These are phyloP conservation scores for Microtus oregoni DNA, from an alignment of 2,113 vertebrate species.

Conservation along the genomic window DNA sequence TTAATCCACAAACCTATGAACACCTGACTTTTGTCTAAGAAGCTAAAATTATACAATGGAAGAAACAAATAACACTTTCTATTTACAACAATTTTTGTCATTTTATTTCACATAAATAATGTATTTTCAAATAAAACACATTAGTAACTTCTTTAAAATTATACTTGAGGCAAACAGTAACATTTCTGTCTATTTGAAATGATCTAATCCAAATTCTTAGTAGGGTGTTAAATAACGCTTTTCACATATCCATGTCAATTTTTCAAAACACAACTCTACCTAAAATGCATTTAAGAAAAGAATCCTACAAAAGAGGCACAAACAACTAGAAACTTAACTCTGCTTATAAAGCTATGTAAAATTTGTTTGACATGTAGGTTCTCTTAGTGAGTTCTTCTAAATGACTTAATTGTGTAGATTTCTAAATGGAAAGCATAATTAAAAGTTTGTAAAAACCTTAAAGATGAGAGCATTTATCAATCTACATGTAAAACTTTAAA, in stretches of 20 bases:
- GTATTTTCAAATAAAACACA: constrained; percentile 33
- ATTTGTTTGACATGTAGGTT: not conserved
- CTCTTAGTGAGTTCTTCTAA: not conserved
- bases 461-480: not conserved
- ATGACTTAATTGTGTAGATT: not conserved
- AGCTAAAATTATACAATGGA: no score
- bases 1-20: no score
- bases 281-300: no score
- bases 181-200: not conserved
- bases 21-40: no score
- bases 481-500: not conserved
- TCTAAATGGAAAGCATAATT: not conserved
- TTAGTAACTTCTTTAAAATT: constrained; percentile 41
- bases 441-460: not conserved
- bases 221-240: not conserved
- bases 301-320: not conserved
- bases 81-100: not conserved
- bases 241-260: not conserved
- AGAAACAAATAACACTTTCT: not conserved
- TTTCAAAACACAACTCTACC: not conserved
- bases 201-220: not conserved
- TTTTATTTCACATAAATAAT: not conserved
- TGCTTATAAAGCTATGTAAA: not conserved
- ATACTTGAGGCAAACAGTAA: not conserved
- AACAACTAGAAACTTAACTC: not conserved